Percentiles rank a stretch among this genome's conserved stretches.
phyloP scores from a whole-genome alignment of 92 coral and sea anemone species.

The Siderastrea radians region DNA sequence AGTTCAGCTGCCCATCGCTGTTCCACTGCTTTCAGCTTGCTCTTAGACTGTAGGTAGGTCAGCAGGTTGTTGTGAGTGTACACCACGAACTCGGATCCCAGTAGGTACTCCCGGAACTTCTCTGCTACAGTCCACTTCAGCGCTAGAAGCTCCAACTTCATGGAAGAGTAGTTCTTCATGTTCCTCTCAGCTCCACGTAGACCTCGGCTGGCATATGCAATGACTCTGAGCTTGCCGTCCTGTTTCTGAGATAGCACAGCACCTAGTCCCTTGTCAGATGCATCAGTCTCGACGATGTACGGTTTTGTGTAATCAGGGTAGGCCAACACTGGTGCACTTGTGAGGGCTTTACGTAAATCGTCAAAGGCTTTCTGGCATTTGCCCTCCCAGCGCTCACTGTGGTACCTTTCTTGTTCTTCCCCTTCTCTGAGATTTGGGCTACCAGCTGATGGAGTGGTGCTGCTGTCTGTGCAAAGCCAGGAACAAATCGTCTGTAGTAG shows the following conservation, averaged over 20 bases:
- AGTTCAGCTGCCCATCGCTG: conserved; percentile 73
- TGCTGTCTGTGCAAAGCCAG: conserved; percentile 59
- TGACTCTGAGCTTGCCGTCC: conserved; percentile 57
- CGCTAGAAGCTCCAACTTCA: conserved; percentile 75
- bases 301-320: conserved; percentile 74
- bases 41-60: conserved; percentile 64
- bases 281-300: conserved; percentile 74
- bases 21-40: conserved; percentile 68
- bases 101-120: conserved; percentile 74
- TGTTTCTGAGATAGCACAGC: conserved; percentile 75
- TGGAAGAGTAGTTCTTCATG: conserved; percentile 73
- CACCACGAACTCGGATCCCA: conserved; percentile 67
- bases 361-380: conserved; percentile 65
- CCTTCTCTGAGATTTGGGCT: conserved; percentile 48
- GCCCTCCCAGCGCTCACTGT: conserved; percentile 48
- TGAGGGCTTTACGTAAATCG: conserved; percentile 48
- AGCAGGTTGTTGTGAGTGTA: conserved; percentile 73
- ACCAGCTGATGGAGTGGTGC: conserved; percentile 58
- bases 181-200: conserved; percentile 70
- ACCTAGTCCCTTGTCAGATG: conserved; percentile 60
- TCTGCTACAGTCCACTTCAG: conserved; percentile 72
- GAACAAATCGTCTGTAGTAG: conserved; percentile 65
- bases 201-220: conserved; percentile 74
- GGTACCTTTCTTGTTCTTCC: conserved; percentile 27
- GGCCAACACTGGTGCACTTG: conserved; percentile 69